Evolutionary conservation across 2,888 invertebrate species (phyloP).

Genomic region (Corbicula japonica): DNA sequence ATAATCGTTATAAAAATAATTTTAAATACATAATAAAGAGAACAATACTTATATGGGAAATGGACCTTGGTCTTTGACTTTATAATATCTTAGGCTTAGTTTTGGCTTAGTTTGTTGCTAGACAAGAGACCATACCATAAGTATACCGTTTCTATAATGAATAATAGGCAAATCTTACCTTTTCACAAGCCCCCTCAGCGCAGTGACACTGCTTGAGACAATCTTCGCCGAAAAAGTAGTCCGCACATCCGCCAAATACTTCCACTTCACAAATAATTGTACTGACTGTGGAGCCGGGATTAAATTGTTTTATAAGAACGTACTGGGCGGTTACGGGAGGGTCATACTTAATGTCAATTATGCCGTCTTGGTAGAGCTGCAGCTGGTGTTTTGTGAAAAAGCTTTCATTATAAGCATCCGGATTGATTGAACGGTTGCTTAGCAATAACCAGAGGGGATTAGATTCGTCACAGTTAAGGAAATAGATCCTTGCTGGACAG

Average conservation of each 20-base stretch:
- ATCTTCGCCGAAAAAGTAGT: background rate
- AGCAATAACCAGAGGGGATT: conserved; percentile 10
- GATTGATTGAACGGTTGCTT: background rate
- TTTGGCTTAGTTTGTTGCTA: no score
- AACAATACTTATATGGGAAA: no score
- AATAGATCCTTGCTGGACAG: conserved; percentile 7
- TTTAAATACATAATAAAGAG: no score
- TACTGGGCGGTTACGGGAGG: background rate
- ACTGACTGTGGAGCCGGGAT: background rate
- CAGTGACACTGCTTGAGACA: conserved; percentile 11
- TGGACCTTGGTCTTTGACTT: no score
- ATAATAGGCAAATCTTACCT: no score
- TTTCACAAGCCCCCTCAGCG: background rate
- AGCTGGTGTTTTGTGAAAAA: background rate
- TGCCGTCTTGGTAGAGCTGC: background rate
- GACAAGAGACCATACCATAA: no score
- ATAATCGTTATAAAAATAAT: no score
- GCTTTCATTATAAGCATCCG: background rate
- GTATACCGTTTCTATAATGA: no score
- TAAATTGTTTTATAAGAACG: conserved; percentile 9
- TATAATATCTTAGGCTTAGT: no score
- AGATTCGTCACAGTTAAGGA: background rate
- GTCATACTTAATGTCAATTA: background rate
- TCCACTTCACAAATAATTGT: conserved; percentile 20
- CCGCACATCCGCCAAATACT: conserved; percentile 7